Base-by-base conservation (phyloP, 2,113 vertebrate species). In the Amphiprion ocellaris region DNA sequence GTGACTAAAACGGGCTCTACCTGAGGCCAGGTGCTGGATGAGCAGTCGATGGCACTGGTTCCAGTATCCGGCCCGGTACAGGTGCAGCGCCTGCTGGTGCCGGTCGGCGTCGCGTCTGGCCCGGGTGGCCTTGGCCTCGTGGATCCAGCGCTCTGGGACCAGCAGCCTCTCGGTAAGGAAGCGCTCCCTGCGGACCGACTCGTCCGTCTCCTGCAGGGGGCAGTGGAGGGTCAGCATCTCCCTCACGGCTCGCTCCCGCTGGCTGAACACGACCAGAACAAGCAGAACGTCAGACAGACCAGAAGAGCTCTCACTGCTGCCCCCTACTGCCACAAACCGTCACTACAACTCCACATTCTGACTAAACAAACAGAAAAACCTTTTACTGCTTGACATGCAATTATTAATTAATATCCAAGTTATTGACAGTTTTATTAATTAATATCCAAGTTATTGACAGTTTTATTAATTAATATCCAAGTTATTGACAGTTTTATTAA, bases 31-130 rank as follows among this genome's bases (percentile, higher is more conserved):
- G 79, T 99, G 95, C 15, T 94, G 90, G 87, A 97, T 95, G 21
- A 99, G 80, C n/a, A 98, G 94, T 67, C 93, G 95, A 91, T 99
- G 98, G 77, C 98, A 99, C 79, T 88, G 95, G 92, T 95, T 99
- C 97, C 97, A 99, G 92, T 95, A 94, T 0, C 94, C 93, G 0
- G 98, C 97, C 69, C 94, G 95, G 89, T 97, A 97, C 19, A 99
- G 87, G 89, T 97, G 97, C 23, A 98, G 94, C 0, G 97, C 97
- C 90, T 99, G 96, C 7, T 85, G 93, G 37, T 96, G 96, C 26
- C 74, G 85, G 94, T 98, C 89, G 0, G 89, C 94, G 17, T 97
- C 92, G 53, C 92, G 77, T 39, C 92, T 93, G 0, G 98, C 97
- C 0, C 96, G 90, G 0, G 94, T 90, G 0, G 97, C 97, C 86